Evolutionary conservation across 2,888 invertebrate species (phyloP).

Genomic region (Cataglyphis cursor): DNA sequence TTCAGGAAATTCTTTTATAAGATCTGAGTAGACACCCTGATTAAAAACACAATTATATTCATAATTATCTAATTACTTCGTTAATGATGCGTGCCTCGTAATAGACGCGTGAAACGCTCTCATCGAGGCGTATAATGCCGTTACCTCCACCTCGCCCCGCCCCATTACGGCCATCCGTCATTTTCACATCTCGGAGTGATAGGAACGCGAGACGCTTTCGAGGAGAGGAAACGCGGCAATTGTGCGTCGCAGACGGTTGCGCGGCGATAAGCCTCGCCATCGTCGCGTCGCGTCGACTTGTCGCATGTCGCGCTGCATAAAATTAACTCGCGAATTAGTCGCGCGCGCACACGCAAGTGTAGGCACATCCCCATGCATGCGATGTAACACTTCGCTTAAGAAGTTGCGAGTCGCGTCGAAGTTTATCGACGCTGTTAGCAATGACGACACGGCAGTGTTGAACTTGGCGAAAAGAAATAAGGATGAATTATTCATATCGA

Average conservation of each 20-base stretch:
- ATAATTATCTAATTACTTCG: conserved; percentile 38
- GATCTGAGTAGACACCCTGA: too few species aligned
- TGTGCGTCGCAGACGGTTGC: conserved; percentile 57
- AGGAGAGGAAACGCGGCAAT: conserved; percentile 55
- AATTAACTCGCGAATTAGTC: conserved; percentile 66
- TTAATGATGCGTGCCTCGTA: conserved; percentile 23
- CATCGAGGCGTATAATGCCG: conserved; percentile 43
- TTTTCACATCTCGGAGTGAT: conserved; percentile 72
- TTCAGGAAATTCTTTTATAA: too few species aligned
- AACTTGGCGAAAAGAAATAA: conserved; percentile 6
- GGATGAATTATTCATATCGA: conserved; percentile 40
- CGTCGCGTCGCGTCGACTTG: conserved; percentile 58
- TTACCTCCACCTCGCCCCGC: conserved; percentile 24
- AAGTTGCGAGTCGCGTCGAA: conserved; percentile 11
- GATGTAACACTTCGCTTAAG: background rate
- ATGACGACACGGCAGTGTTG: background rate
- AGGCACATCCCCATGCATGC: conserved; percentile 34
- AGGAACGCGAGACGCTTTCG: conserved; percentile 51
- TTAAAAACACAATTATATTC: conserved; percentile 18
- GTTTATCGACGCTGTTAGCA: conserved; percentile 33
- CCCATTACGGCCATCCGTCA: conserved; percentile 70
- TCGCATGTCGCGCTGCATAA: conserved; percentile 69
- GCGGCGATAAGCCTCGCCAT: conserved; percentile 61
- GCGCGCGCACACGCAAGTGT: conserved; percentile 41
- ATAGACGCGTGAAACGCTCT: conserved; percentile 40